A percentile compares a stretch with the other conserved stretches of the same genome.
These are phyloP conservation scores for Rhynchophorus ferrugineus DNA, from an alignment of 1,140 invertebrate species.

Conservation along the genomic window DNA sequence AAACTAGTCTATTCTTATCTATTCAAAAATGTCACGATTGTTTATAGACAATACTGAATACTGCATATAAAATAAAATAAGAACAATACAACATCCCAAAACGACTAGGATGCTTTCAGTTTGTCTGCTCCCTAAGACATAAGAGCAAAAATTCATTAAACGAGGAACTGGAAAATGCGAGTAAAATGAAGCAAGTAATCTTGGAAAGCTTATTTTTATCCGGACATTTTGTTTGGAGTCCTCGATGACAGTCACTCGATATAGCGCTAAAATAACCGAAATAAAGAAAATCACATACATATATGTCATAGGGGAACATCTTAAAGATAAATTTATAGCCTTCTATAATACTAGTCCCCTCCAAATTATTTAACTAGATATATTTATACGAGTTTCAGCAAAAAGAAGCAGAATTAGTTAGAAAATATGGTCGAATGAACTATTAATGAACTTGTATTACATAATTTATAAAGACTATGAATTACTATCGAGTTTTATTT, in stretches of 20 bases:
- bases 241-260: background rate
- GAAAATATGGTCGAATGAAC: too few relatives aligned
- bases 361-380: background rate
- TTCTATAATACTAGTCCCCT: background rate
- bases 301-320: background rate
- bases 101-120: background rate
- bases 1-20: too few relatives aligned
- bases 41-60: too few relatives aligned
- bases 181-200: slow-evolving; percentile 4
- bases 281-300: background rate
- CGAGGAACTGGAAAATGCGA: background rate
- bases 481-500: too few relatives aligned
- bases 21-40: too few relatives aligned
- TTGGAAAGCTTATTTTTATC: slow-evolving; percentile 5
- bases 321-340: background rate
- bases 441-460: too few relatives aligned
- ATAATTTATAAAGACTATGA: too few relatives aligned
- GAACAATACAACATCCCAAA: too few relatives aligned
- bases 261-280: background rate
- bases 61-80: too few relatives aligned
- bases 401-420: background rate
- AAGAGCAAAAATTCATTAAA: background rate
- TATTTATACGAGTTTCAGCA: background rate
- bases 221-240: background rate
- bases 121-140: background rate